These are phyloP conservation scores for Paramacrobiotus metropolitanus DNA, from an alignment of 1,140 invertebrate species.

Conservation along the genomic window DNA sequence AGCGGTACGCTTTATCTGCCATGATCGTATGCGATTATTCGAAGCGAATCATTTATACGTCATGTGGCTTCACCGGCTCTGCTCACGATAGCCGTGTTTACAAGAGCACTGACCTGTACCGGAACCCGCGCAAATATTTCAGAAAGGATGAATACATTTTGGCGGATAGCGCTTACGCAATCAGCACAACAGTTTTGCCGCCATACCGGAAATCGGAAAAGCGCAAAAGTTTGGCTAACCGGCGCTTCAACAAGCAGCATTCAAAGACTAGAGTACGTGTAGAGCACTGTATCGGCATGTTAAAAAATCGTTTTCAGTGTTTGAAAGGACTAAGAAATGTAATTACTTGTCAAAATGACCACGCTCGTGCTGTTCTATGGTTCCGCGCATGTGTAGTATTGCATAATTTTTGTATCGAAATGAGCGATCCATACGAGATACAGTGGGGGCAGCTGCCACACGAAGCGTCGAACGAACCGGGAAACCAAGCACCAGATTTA, in stretches of 20 bases:
- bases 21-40: neutral
- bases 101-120: neutral
- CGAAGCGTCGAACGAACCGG: neutral
- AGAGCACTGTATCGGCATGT: neutral
- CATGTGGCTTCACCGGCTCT: neutral
- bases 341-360: neutral
- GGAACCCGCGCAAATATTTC: neutral
- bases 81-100: neutral
- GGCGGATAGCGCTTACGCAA: neutral
- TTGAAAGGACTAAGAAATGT: neutral
- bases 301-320: neutral
- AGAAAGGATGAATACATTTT: neutral
- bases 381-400: neutral
- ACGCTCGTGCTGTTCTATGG: neutral
- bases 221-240: neutral
- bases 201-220: neutral
- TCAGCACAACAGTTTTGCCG: neutral
- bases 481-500: neutral
- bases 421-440: too few relatives aligned
- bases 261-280: neutral
- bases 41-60: neutral
- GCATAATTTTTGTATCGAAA: neutral
- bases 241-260: neutral
- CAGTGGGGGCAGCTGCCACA: too few relatives aligned
- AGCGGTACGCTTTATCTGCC: neutral